Base-by-base conservation (phyloP, 1,140 invertebrate species). In the Drosophila kikkawai region DNA sequence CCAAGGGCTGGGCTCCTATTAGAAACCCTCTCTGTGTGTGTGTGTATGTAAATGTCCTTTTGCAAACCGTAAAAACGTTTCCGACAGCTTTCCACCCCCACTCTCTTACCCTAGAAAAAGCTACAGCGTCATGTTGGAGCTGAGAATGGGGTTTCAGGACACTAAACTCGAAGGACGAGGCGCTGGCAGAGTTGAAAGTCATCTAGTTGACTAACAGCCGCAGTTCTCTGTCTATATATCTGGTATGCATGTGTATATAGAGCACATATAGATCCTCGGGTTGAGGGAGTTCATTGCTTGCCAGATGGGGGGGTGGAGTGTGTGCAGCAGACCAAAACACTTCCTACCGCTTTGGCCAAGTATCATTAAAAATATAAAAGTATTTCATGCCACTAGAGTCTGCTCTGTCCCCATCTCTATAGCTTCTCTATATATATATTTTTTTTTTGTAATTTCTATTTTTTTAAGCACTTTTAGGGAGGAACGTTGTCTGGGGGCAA, bases 341-440 rank as follows among this genome's bases (percentile, higher is more conserved):
- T 90, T 90, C 85, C 85, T 88, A 90, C 85, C 85, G 85, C 85
- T 88, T 88, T 90, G 82, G 70, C 79, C 81, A 90, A 90, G 85
- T 90, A 90, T 90, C 85, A 90, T 90, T 90, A 90, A 90, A 90
- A 90, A 90, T 90, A 90, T 90, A 90, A 90, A 90, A 90, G 85
- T 90, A 90, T 88, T 88, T 88, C 73, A 90, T 90, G 75, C 71
- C 34, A 22, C 51, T 5, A 59, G 65, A 36, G 61, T 75, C 73
- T 37, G 34, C 70, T 66, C 48, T 17, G n/a, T 48, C 11, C 71
- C 37, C 8, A 6, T 12, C 48, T 41, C 22, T 19, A 29, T 29
- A n/a, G 45, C 19, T 22, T 9, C 44, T 36, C 22, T 60, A 32
- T 57, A 19, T 42, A 32, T 69, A 12, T 44, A 39, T 63, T 4